Conservation (phyloP, 2,888 invertebrate species). For the Orthosia gothica region DNA sequence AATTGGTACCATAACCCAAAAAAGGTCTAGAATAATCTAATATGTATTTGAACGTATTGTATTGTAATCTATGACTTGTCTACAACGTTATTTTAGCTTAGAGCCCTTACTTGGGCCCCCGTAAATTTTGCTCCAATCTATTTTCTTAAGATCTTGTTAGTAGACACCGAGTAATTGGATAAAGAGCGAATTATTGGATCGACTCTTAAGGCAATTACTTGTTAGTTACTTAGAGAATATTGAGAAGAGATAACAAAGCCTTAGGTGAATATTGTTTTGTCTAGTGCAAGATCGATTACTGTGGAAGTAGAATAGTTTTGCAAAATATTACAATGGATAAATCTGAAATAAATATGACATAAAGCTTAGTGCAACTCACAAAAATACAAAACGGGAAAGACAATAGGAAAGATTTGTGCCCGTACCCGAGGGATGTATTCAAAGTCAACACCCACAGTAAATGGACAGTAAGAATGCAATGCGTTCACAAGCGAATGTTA, state of each 20-base stretch:
- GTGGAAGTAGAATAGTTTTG: not conserved
- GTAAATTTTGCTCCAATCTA: slow-evolving; percentile 57
- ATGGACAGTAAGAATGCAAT: not conserved
- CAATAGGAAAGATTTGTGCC: too few relatives aligned
- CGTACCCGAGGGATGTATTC: too few relatives aligned
- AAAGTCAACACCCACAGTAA: too few relatives aligned
- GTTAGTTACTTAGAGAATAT: slow-evolving; percentile 38
- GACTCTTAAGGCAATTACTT: slow-evolving; percentile 53
- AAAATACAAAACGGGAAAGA: too few relatives aligned
- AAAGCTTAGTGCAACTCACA: too few relatives aligned
- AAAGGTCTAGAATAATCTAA: slow-evolving; percentile 62
- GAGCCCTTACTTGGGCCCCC: slow-evolving; percentile 45
- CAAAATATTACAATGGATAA: too few relatives aligned
- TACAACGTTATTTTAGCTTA: slow-evolving; percentile 61
- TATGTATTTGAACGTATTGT: slow-evolving; percentile 67
- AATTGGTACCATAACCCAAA: slow-evolving; percentile 45
- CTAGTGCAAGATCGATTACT: not conserved
- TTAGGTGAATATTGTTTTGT: not conserved
- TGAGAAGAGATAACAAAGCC: slow-evolving; percentile 28
- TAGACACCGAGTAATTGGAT: slow-evolving; percentile 53
- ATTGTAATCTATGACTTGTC: slow-evolving; percentile 63
- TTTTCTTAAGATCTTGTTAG: slow-evolving; percentile 65
- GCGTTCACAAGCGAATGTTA: not conserved
- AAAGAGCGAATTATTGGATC: slow-evolving; percentile 59
- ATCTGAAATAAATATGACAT: not conserved